phyloP scores from a whole-genome alignment of 2,113 vertebrate genomes.

The Bothrops jararaca region DNA sequence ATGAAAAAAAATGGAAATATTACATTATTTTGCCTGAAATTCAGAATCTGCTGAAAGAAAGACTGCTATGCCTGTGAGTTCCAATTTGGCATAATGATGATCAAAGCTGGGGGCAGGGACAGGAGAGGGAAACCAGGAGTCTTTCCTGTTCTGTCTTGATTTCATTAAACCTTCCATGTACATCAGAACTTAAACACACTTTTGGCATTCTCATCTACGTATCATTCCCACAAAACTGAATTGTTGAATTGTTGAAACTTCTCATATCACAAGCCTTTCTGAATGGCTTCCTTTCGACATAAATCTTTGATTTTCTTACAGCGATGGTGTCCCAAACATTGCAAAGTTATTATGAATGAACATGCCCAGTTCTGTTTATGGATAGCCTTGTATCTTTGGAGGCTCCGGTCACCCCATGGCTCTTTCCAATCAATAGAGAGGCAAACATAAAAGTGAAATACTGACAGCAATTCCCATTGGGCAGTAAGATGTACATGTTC shows the following conservation, averaged over 20 bases:
- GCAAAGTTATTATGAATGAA: constrained; percentile 10
- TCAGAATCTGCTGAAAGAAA: neutral
- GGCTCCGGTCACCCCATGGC: too few species aligned
- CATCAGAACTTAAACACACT: neutral
- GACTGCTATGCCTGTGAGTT: neutral
- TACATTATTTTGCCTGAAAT: neutral
- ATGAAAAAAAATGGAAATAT: neutral
- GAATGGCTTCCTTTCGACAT: neutral
- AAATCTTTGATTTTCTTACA: neutral
- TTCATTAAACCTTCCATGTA: neutral
- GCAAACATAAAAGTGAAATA: neutral
- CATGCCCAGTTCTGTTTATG: neutral
- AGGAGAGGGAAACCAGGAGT: neutral
- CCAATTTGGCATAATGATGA: neutral
- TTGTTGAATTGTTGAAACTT: neutral
- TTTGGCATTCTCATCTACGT: neutral
- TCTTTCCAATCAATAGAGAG: neutral
- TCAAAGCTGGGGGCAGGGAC: too few species aligned
- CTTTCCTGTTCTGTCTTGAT: neutral
- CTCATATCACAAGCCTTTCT: neutral
- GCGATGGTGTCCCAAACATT: too few species aligned
- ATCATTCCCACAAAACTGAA: neutral
- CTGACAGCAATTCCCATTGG: constrained; percentile 14
- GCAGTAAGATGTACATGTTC: neutral
- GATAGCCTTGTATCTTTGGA: neutral